Evolutionary conservation across 2,113 vertebrate genomes (phyloP).

Genomic region (Petromus typicus): DNA sequence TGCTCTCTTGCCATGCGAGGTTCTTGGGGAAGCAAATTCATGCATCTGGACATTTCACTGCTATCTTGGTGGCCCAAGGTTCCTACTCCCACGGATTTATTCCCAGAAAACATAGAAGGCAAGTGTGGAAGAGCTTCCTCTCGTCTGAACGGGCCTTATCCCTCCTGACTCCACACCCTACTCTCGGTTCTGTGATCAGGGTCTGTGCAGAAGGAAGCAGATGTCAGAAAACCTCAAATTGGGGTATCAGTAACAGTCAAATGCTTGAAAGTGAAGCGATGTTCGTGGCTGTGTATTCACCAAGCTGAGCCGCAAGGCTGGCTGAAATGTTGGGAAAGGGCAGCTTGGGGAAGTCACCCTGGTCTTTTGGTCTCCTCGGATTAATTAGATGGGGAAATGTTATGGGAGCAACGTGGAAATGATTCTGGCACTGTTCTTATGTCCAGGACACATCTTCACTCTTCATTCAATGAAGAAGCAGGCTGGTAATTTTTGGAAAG

Average conservation of each 20-base stretch:
- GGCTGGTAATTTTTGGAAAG: background rate
- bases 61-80: slow-evolving; percentile 82
- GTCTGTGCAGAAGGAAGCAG: background rate
- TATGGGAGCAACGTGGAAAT: background rate
- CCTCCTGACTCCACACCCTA: background rate
- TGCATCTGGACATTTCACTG: slow-evolving; percentile 81
- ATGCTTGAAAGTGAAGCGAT: background rate
- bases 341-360: background rate
- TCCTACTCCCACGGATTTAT: slow-evolving; percentile 74
- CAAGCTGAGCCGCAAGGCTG: background rate
- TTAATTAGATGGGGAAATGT: background rate
- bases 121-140: slow-evolving; percentile 68
- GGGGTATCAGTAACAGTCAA: background rate
- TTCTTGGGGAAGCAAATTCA: slow-evolving; percentile 59
- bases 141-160: slow-evolving; percentile 50
- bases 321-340: background rate
- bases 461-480: background rate
- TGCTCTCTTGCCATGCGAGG: slow-evolving; percentile 45
- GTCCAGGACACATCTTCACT: background rate
- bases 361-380: background rate
- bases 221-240: background rate
- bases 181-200: background rate
- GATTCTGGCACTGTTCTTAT: background rate
- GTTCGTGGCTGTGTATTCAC: background rate
- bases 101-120: slow-evolving; percentile 82